Base-by-base conservation (phyloP, 2,888 invertebrate species). In the Autographa pulchrina region DNA sequence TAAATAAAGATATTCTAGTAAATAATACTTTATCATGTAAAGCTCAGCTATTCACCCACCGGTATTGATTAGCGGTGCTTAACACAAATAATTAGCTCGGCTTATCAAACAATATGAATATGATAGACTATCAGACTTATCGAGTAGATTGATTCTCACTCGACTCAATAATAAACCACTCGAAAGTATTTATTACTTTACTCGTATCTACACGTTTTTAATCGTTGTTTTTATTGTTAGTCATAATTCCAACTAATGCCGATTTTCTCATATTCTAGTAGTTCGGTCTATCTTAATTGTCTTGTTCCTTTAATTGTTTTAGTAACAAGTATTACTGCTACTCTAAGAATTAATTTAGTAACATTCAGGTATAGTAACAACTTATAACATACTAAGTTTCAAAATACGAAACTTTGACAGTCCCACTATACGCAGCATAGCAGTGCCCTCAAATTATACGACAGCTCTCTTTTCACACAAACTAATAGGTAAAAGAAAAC, bases 121-220 rank as follows among this genome's bases (percentile, higher is more conserved):
- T 61, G 84, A 85, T 85, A 82, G 73, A 72, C 59, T 43, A 13
- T 20, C 48, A 52, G 41, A n/a, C 56, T 76, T 84, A 82, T 82
- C 84, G 25, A 62, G 61, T 56, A 74, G 72, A 85, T 81, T 84
- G 77, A 11, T 52, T 32, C 31, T 68, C 74, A 72, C 77, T 82
- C 72, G 56, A 80, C 58, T 63, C 35, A 74, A 68, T 73, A 63
- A 78, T 79, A 59, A 62, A 41, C 76, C 77, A 75, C 84, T 81
- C 64, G n/a, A 79, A 54, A 62, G 66, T 81, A 70, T 79, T 80
- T 73, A 78, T 75, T 77, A 81, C 68, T 58, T 73, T 71, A 71
- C 60, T 77, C 68, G 66, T 82, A 81, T 20, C 62, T 25, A 6
- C 7, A 25, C 78, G 65, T 81, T 78, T 77, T 71, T 71, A 54